Evolutionary conservation across 2,888 invertebrate species (phyloP), one percentile per base, ranked within the genome.

Genomic region (Acleris cristana): DNA sequence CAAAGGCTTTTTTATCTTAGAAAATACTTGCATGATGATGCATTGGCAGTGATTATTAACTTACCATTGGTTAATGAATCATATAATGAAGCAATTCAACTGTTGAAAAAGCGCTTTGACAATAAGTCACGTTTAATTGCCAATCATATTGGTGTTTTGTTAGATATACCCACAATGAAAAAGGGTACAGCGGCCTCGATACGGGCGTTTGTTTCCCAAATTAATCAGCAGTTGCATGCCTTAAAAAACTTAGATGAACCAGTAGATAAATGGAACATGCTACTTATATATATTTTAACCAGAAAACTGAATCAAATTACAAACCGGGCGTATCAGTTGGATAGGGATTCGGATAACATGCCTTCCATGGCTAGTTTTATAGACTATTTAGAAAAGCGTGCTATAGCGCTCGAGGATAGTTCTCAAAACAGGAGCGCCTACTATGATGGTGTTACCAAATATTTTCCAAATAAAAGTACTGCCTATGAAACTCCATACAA

Each of bases 321-420:
- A 18, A 26, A 49, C 19, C 26, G 58, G 12, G 49, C 58, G 6
- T 59, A 59, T 14, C 58, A 59, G 10, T 30, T 59, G 21, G 58
- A 59, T 18, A 48, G 49, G 8, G 34, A 54, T 12, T 34, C 54
- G n/a, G 54, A 54, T 18, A 18, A 18, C 6, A 18, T 54, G 34
- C 54, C 64, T 19, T 16, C 64, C 4, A 21, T 64, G 18, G 14
- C 48, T 19, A 30, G 51, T 14, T 57, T 64, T 19, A n/a, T 70
- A 21, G 16, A 21, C 4, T 68, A 62, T 48, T 19, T 65, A 14
- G 67, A 70, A 52, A 68, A 62, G 26, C 58, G 70, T 55, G 67
- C 67, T 26, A 57, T 62, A 40, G 67, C 62, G 30, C 55, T 67
- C 4, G 65, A 70, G n/a, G 64, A 58, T 45, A 70, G 61, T 62